Evolutionary conservation across 2,113 vertebrate genomes (phyloP), one percentile per base, ranked within the genome.

Genomic region (Grus americana): DNA sequence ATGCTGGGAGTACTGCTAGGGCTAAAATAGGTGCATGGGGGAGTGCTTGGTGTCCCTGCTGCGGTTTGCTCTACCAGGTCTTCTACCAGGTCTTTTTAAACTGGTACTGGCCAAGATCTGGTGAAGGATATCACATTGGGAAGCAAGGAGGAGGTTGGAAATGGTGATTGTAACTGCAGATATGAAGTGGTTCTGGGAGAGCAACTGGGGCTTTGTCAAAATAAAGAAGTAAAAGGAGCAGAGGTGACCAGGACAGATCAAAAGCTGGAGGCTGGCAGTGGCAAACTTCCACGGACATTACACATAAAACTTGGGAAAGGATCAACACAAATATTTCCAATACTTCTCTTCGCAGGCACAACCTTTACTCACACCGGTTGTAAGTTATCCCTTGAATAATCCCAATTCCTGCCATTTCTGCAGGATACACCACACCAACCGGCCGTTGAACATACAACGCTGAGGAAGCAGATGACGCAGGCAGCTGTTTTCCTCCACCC

Each of bases 391-490:
- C 84, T 20, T 16, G 24, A 40, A 54, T 40, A 85, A 55, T 6
- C 58, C 81, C 84, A 65, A 1, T 13, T 65, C 34, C 81, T 84
- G 72, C 38, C 58, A 12, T 9, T 49, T 29, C 67, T 94, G 72
- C 61, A 62, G 83, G 47, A 61, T 11, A 32, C 86, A 58, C n/a
- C 0, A 12, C 73, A 42, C 65, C 10, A 67, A 38, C 34, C 6
- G 1, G 11, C 4, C 19, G 0, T 5, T 0, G 24, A 52, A 17
- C 30, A 50, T 6, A 18, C n/a, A 4, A 29, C 0, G 1, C 73
- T 30, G 76, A 91, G 86, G 91, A 92, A 95, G 93, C 1, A 1
- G 73, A 34, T 79, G 88, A 75, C 1, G 9, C 67, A 59, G 44
- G 79, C 70, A 52, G 82, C 73, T 81, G 15, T 8, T 68, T 24